phyloP scores from a whole-genome alignment of 1,140 invertebrate genomes.

The Drosophila bifasciata region DNA sequence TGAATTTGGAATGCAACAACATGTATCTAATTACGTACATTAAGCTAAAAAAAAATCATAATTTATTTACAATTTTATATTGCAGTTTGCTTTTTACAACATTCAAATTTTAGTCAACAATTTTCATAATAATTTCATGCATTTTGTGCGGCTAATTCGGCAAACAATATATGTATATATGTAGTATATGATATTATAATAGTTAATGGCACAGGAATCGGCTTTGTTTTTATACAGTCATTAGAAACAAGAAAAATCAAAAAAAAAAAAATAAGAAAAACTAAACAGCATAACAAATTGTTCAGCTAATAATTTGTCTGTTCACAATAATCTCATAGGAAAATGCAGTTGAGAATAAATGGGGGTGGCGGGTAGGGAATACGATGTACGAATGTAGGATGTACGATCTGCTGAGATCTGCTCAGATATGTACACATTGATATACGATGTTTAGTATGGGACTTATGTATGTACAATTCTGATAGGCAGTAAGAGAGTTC shows the following conservation, averaged over 20 bases:
- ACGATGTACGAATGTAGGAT: constrained; percentile 24
- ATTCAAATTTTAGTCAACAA: constrained; percentile 55
- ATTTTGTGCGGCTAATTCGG: constrained; percentile 65
- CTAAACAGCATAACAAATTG: constrained; percentile 82
- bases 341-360: constrained; percentile 53
- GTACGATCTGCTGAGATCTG: constrained; percentile 11
- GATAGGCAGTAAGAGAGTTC: constrained; percentile 18
- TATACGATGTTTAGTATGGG: constrained; percentile 45
- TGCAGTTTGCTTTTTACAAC: constrained; percentile 59
- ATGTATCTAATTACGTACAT: constrained; percentile 52
- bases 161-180: constrained; percentile 62
- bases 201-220: constrained; percentile 46
- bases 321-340: constrained; percentile 75
- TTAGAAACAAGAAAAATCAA: constrained; percentile 50
- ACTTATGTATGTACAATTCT: constrained; percentile 67
- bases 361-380: background rate
- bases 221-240: constrained; percentile 61
- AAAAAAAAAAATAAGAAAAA: constrained; percentile 45
- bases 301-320: constrained; percentile 47
- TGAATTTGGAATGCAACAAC: constrained; percentile 49
- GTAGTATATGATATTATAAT: constrained; percentile 2
- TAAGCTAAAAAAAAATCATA: constrained; percentile 46
- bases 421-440: constrained; percentile 42
- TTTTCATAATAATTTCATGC: constrained; percentile 55
- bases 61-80: constrained; percentile 38